Conservation (phyloP, 2,888 invertebrate genomes). For the Actias luna region DNA sequence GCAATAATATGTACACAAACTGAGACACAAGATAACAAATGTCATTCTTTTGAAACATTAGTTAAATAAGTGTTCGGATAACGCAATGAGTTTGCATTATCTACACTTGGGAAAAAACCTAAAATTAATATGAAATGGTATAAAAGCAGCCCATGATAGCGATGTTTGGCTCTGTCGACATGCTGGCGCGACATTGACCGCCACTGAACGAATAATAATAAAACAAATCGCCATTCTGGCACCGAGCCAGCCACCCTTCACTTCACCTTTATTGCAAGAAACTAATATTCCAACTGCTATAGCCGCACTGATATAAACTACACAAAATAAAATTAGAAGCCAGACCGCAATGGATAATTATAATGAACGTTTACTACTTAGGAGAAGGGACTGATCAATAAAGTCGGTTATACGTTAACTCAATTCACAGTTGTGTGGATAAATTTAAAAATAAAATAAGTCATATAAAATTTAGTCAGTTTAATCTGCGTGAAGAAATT, state of each 20-base stretch:
- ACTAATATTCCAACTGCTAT: constrained; percentile 41
- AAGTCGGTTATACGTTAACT: constrained; percentile 13
- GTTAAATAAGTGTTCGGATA: background rate
- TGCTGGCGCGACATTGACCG: constrained; percentile 78
- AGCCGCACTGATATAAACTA: constrained; percentile 30
- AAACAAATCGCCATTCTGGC: constrained; percentile 75
- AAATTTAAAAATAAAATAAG: background rate
- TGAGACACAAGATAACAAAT: background rate
- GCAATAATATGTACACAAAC: constrained; percentile 3
- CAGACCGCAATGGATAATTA: constrained; percentile 37
- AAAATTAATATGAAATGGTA: constrained; percentile 41
- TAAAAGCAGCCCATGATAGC: constrained; percentile 64
- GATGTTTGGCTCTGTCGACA: constrained; percentile 60
- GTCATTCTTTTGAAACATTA: background rate
- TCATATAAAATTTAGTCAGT: background rate
- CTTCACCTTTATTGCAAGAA: constrained; percentile 58
- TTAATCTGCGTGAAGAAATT: background rate
- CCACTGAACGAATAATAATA: constrained; percentile 77
- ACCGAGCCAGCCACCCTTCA: constrained; percentile 72
- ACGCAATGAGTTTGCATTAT: background rate
- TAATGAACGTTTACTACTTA: constrained; percentile 7
- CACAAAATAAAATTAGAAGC: constrained; percentile 33
- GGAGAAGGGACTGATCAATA: constrained; percentile 7
- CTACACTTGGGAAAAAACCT: background rate
- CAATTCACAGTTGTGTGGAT: background rate